phyloP scores from a whole-genome alignment of 1,140 invertebrate genomes.

The Kradibia gibbosae region DNA sequence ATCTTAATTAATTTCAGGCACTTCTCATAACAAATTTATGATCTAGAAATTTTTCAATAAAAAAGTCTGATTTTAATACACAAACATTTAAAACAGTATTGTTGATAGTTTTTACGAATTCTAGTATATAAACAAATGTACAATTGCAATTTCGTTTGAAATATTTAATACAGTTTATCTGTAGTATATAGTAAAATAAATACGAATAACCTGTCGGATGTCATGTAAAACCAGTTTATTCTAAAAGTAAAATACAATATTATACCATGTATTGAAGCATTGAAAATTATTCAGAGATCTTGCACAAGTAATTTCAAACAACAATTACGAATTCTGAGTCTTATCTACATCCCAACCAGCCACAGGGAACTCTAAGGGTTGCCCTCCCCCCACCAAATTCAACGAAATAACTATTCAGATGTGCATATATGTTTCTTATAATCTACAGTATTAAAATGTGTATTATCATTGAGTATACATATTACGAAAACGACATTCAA shows the following conservation, averaged over 20 bases:
- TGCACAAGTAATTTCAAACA: not conserved
- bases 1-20: too few species aligned
- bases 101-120: too few species aligned
- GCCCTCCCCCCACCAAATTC: not conserved
- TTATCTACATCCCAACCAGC: slow-evolving; percentile 12
- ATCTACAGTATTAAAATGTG: not conserved
- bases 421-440: not conserved
- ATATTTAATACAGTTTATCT: too few species aligned
- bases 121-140: too few species aligned
- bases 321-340: not conserved
- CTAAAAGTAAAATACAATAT: not conserved
- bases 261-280: not conserved
- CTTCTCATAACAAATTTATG: too few species aligned
- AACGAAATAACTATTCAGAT: not conserved
- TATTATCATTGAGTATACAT: not conserved
- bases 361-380: not conserved
- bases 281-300: slow-evolving; percentile 22
- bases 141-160: too few species aligned
- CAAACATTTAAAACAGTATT: too few species aligned
- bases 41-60: too few species aligned
- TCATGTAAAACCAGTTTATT: not conserved
- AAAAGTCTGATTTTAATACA: too few species aligned
- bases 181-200: not conserved
- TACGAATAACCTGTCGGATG: not conserved
- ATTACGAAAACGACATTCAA: not conserved